Evolutionary conservation across 2,888 invertebrate species (phyloP), one percentile per base, ranked within the genome.

Genomic region (Phaedon cochleariae): DNA sequence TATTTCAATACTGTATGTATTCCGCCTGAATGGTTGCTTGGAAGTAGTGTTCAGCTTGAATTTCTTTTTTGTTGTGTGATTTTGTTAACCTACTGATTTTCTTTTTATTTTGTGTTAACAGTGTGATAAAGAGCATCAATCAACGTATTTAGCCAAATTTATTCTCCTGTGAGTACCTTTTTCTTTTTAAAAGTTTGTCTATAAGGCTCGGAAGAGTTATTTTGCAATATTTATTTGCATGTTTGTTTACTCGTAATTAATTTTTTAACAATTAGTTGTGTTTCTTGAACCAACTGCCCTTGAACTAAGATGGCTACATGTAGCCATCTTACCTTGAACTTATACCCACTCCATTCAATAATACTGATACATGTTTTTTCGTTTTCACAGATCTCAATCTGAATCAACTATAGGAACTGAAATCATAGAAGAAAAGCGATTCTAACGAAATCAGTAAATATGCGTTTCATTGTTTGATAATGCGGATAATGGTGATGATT

Each of bases 11-110:
- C 41, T 41, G 41, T 41, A 41, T 12, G 41, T 41, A 41, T 41
- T 12, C 6, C 1, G 12, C 15, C 3, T 7, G 12, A 34, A 12
- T n/a, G 41, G 6, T n/a, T 41, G 15, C 15, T 41, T 41, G n/a
- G n/a, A n/a, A n/a, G n/a, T n/a, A 34, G 10, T 34, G 34, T 34
- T 34, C 34, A 2, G 41, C 41, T 41, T 41, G 49, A 31, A 15
- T 29, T 31, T 21, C 20, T 34, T 48, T 26, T 29, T 48, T 48
- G 31, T 17, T 10, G 15, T 37, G 10, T n/a, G n/a, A 54, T 26
- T 46, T 59, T 54, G 49, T 55, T 65, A 65, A 65, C 48, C 5
- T 53, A 62, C 65, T 65, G 58, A 65, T 37, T 62, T 58, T 53
- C 48, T 31, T 48, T 49, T 51, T 52, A 59, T 48, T 53, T 58